Base-by-base conservation (phyloP, 2,888 invertebrate species). In the Polymixis lichenea region DNA sequence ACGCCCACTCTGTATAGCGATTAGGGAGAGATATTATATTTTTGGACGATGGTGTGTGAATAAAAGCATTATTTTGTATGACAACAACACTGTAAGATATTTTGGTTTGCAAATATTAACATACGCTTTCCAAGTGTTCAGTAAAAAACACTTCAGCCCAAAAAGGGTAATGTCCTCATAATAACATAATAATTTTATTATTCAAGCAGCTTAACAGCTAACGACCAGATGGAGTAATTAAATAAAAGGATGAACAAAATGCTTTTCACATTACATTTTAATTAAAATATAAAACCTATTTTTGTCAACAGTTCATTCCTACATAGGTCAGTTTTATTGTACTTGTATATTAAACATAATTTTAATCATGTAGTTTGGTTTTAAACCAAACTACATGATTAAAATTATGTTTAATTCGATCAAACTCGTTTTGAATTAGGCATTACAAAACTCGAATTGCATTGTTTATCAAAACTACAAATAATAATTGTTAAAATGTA, bases 301-400 rank as follows among this genome's bases (percentile, higher is more conserved):
- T 51, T 65, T 51, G 25, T 28, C 55, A 25, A 32, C 38, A 65
- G 1, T 25, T 46, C 1, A 32, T 19, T 13, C 0, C 4, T 77
- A 49, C 5, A 1, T 58, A 78, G 53, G 56, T 51, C 51, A 25
- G 55, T 43, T 38, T 65, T 43, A 43, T 53, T 76, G 56, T 61
- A 66, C 28, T 75, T 82, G 51, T 25, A 68, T 67, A 61, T 38
- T n/a, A n/a, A n/a, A n/a, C n/a, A n/a, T n/a, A n/a, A n/a, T n/a
- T n/a, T n/a, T n/a, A n/a, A n/a, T n/a, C n/a, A n/a, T n/a, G n/a
- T n/a, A n/a, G n/a, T n/a, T n/a, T n/a, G n/a, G n/a, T n/a, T 62
- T 38, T 38, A 71, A 80, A 66, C 55, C 43, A 55, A 68, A 32
- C 5, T 4, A 17, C 43, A 55, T 49, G 13, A 43, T 51, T 53